Evolutionary conservation across 1,140 invertebrate genomes (phyloP).

Genomic region (Cyclargus thomasi): DNA sequence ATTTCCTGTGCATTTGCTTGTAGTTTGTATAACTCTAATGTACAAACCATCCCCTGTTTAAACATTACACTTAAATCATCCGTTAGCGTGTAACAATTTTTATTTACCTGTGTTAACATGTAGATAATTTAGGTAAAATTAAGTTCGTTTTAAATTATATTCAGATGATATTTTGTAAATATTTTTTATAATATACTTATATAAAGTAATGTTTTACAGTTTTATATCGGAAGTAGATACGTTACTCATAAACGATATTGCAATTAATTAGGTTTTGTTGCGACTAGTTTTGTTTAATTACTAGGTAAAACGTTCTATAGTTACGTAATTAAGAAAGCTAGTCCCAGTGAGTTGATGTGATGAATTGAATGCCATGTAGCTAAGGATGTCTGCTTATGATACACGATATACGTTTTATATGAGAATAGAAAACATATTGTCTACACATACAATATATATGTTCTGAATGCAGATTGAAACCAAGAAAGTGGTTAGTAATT

Average conservation of each 20-base stretch:
- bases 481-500: background rate
- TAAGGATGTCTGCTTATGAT: conserved; percentile 48
- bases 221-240: conserved; percentile 25
- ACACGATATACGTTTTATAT: conserved; percentile 6
- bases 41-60: conserved; percentile 19
- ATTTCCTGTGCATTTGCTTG: conserved; percentile 67
- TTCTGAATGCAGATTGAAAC: no score
- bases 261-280: conserved; percentile 48
- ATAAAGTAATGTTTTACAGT: conserved; percentile 24
- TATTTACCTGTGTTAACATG: conserved; percentile 38
- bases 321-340: conserved; percentile 72
- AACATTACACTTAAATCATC: background rate
- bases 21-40: conserved; percentile 56
- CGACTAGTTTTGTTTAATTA: conserved; percentile 71
- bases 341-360: conserved; percentile 71
- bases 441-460: background rate
- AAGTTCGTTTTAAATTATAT: conserved; percentile 17
- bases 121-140: conserved; percentile 25
- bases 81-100: conserved; percentile 31
- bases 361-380: conserved; percentile 65
- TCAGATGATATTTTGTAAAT: conserved; percentile 40
- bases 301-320: conserved; percentile 61
- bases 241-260: conserved; percentile 47
- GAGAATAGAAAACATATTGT: background rate
- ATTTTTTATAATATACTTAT: conserved; percentile 34